Percentiles rank a stretch among this genome's conserved stretches.
These are phyloP conservation scores for Acrocephalus scirpaceus DNA, from an alignment of 2,797 vertebrate species.

Conservation along the genomic window DNA sequence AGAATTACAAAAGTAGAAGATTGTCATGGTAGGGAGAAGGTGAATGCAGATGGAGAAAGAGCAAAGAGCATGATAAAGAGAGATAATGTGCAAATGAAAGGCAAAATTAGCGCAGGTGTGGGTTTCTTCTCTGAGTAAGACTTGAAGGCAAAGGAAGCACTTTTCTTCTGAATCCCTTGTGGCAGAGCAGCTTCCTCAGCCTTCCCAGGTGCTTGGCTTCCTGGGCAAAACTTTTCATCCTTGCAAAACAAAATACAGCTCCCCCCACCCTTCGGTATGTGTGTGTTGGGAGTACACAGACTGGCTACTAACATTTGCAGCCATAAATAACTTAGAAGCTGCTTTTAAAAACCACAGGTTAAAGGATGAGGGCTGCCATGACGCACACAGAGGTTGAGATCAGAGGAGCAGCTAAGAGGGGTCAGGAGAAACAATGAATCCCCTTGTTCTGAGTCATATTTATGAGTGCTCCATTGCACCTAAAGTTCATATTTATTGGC, in stretches of 20 bases:
- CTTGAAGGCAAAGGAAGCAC: slow-evolving; percentile 27
- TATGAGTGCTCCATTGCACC: slow-evolving; percentile 80
- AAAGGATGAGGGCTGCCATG: slow-evolving; percentile 76
- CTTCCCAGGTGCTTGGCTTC: slow-evolving; percentile 1
- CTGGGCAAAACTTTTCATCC: slow-evolving; percentile 43
- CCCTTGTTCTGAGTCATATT: slow-evolving; percentile 80
- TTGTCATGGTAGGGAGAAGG: neutral
- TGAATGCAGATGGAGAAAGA: neutral
- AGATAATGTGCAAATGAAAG: neutral
- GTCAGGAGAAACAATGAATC: slow-evolving; percentile 74
- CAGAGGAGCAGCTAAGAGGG: slow-evolving; percentile 71
- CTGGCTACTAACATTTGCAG: slow-evolving; percentile 59
- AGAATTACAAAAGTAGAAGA: neutral
- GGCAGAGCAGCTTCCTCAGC: slow-evolving; percentile 1
- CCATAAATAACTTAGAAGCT: slow-evolving; percentile 81
- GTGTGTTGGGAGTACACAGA: slow-evolving; percentile 53
- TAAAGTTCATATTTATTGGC: slow-evolving; percentile 80
- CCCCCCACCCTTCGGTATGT: neutral
- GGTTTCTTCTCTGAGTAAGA: neutral
- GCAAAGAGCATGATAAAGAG: neutral
- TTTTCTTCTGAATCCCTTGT: neutral
- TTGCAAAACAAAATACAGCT: slow-evolving; percentile 36
- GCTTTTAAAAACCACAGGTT: slow-evolving; percentile 77
- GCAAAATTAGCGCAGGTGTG: neutral
- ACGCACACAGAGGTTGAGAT: slow-evolving; percentile 76